Percentiles rank a stretch among this genome's conserved stretches.
Conservation (phyloP, 1,140 invertebrate species). For the Bombus polaris region DNA sequence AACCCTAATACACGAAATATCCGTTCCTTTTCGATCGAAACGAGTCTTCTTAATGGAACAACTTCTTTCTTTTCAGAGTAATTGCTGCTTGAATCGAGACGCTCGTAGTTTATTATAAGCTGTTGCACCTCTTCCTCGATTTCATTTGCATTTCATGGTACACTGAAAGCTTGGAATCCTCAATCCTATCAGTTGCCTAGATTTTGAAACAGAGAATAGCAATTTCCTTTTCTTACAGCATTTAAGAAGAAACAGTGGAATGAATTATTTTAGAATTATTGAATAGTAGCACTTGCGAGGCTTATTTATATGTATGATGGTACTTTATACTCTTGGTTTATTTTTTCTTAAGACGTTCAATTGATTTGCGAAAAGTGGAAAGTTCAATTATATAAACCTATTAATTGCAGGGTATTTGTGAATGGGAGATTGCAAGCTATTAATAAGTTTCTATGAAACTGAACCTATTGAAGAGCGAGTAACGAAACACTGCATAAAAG, state of each 20-base stretch:
- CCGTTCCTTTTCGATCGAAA: slow-evolving; percentile 9
- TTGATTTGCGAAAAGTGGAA: not conserved
- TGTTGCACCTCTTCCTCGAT: not conserved
- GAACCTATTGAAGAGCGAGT: no score
- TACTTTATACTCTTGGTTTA: not conserved
- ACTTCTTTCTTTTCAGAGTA: not conserved
- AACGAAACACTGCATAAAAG: no score
- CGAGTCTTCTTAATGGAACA: slow-evolving; percentile 13
- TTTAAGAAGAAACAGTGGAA: not conserved
- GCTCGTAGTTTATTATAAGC: slow-evolving; percentile 14
- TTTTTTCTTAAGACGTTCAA: not conserved
- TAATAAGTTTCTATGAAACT: no score
- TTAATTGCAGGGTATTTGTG: not conserved
- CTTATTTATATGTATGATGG: not conserved
- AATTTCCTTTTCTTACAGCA: not conserved
- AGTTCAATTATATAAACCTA: not conserved
- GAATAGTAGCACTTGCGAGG: not conserved
- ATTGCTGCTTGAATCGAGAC: not conserved
- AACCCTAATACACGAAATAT: slow-evolving; percentile 24
- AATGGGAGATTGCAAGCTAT: no score
- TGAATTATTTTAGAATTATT: not conserved
- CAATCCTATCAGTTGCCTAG: not conserved
- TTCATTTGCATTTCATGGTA: not conserved
- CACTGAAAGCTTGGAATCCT: no score
- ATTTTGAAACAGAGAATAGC: no score